Evolutionary conservation across 2,113 vertebrate species (phyloP).

Genomic region (Opisthocomus hoazin): DNA sequence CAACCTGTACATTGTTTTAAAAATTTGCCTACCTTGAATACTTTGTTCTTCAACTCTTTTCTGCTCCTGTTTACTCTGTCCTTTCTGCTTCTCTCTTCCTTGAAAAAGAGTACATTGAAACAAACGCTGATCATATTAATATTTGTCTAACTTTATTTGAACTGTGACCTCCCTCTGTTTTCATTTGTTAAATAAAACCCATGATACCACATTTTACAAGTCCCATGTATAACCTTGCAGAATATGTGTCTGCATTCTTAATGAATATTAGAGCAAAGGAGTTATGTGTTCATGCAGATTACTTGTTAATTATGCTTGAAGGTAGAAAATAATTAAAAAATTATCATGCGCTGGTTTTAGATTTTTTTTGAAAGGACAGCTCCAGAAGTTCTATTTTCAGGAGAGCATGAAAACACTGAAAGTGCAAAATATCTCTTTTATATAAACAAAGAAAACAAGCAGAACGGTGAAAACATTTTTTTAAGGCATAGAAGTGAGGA

Average conservation of each 20-base stretch:
- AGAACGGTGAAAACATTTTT: background rate
- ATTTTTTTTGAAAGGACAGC: background rate
- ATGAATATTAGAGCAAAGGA: background rate
- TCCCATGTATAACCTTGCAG: background rate
- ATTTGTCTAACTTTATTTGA: background rate
- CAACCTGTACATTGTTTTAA: background rate
- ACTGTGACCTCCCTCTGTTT: background rate
- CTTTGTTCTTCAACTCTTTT: background rate
- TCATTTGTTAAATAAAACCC: background rate
- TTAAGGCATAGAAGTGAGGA: background rate
- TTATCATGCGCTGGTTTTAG: background rate
- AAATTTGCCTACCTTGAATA: too few species aligned
- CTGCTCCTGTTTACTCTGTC: background rate
- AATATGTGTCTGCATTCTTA: background rate
- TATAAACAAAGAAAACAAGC: background rate
- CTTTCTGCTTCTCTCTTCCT: background rate
- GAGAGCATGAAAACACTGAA: background rate
- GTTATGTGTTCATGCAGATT: slow-evolving; percentile 3
- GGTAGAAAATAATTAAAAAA: slow-evolving; percentile 1
- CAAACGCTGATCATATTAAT: background rate
- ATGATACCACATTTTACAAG: background rate
- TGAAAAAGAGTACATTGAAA: background rate
- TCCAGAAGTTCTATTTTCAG: background rate
- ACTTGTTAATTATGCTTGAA: slow-evolving; percentile 33
- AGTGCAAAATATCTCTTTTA: background rate